Base-by-base conservation (phyloP, 2,797 vertebrate species). In the Stomatorhinus walkeri region DNA sequence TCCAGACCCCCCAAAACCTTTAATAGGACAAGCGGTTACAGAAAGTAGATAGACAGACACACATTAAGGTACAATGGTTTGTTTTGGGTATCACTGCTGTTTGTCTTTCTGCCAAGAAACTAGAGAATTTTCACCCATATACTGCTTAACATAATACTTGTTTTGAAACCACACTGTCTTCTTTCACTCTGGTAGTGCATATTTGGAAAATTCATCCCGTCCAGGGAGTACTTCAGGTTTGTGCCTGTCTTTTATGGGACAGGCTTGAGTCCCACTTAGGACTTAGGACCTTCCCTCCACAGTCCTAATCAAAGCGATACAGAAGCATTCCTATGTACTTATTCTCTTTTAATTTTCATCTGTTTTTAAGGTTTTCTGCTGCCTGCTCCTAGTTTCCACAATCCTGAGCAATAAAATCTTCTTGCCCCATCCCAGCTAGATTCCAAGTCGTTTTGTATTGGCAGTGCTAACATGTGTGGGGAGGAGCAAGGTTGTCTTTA, bases 401-500 rank as follows among this genome's bases (percentile, higher is more conserved):
- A 16, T 85, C n/a, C n/a, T 85, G n/a, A 51, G 83, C 83, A 51
- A 28, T 51, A 51, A 85, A 51, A 46, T 85, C 14, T 5, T 84
- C 46, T 1, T 51, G 88, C 89, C 92, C 91, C 87, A 88, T 90
- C 85, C 92, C 91, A 90, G 51, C 89, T 90, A 88, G 51, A 91
- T 90, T 93, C 92, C 49, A 90, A 90, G 88, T 32, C 88, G 88
- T 88, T 90, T 85, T 91, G 89, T 89, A 91, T 91, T 91, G 90
- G 89, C 89, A 88, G 89, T 89, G 87, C 56, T 79, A 89, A 87
- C 90, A 91, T 88, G 90, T 90, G 91, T 87, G 88, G 90, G 92
- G 91, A 91, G 90, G 91, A 91, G 91, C 91, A 85, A 85, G 90
- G 90, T 91, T 91, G 90, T 92, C 90, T 93, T 91, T 89, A 93